Conservation (phyloP, 2,888 invertebrate species). For the Eupithecia abbreviata region DNA sequence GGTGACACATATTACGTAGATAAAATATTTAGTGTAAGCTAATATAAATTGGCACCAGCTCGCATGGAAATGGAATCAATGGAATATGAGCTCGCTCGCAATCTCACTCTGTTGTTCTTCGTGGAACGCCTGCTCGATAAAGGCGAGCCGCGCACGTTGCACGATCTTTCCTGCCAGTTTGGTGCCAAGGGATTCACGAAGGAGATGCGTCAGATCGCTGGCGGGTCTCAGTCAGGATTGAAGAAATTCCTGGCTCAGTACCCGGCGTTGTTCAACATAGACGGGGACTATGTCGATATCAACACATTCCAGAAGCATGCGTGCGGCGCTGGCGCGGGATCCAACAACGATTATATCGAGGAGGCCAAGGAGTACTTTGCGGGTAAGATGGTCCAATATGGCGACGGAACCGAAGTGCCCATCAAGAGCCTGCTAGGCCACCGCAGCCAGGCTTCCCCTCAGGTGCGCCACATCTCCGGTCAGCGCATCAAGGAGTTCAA, state of each 20-base stretch:
- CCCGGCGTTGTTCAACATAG: slow-evolving; percentile 97
- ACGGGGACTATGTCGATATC: slow-evolving; percentile 95
- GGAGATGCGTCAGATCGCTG: slow-evolving; percentile 98
- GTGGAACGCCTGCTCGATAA: slow-evolving; percentile 99
- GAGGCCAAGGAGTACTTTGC: slow-evolving; percentile 99
- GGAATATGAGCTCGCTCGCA: slow-evolving; percentile 96
- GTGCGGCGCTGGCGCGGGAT: slow-evolving; percentile 84
- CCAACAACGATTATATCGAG: slow-evolving; percentile 94
- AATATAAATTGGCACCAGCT: slow-evolving; percentile 81
- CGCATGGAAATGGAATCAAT: slow-evolving; percentile 92
- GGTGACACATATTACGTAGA: slow-evolving; percentile 83
- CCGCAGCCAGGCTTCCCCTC: slow-evolving; percentile 97
- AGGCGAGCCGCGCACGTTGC: slow-evolving; percentile 96
- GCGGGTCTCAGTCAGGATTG: slow-evolving; percentile 97
- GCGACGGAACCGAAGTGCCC: slow-evolving; percentile 97
- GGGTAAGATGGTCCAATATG: slow-evolving; percentile 96
- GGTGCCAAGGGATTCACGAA: slow-evolving; percentile 99
- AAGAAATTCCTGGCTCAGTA: slow-evolving; percentile 98
- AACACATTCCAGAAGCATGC: slow-evolving; percentile 89
- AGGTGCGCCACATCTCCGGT: slow-evolving; percentile 97
- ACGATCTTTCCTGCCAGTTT: slow-evolving; percentile 99
- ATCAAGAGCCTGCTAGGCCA: slow-evolving; percentile 98
- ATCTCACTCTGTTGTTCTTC: slow-evolving; percentile 98
- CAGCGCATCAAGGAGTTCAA: slow-evolving; percentile 97
- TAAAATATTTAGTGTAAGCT: slow-evolving; percentile 78